Evolutionary conservation across 1,140 invertebrate species (phyloP).

Genomic region (Ceratina japonica): DNA sequence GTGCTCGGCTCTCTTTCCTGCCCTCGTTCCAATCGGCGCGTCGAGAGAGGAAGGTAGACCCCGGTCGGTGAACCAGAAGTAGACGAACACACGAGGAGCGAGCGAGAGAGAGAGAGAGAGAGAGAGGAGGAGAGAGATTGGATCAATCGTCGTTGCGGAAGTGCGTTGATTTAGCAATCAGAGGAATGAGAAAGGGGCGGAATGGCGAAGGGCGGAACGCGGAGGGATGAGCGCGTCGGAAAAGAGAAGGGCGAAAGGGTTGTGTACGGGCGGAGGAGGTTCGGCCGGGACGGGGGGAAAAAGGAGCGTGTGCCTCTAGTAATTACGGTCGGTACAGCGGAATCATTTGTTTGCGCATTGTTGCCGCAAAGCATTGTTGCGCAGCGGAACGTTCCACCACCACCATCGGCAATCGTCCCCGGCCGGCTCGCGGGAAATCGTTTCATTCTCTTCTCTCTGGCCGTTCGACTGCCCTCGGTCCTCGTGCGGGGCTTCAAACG

Average conservation of each 20-base stretch:
- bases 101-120: neutral
- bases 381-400: conserved; percentile 55
- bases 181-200: conserved; percentile 41
- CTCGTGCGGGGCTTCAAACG: conserved; percentile 44
- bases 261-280: neutral
- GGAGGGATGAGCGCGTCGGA: conserved; percentile 15
- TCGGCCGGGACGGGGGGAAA: conserved; percentile 6
- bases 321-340: conserved; percentile 72
- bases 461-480: conserved; percentile 5
- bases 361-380: conserved; percentile 75
- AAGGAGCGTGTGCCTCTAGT: conserved; percentile 60
- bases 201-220: neutral
- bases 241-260: conserved; percentile 12
- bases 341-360: conserved; percentile 76
- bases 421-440: neutral
- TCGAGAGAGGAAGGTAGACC: neutral
- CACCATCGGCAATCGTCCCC: conserved; percentile 36
- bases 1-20: conserved; percentile 34
- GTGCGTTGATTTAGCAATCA: conserved; percentile 73
- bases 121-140: conserved; percentile 7
- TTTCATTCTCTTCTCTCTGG: conserved; percentile 24
- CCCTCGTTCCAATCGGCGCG: conserved; percentile 28
- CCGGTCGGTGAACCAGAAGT: conserved; percentile 5
- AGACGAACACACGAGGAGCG: neutral
- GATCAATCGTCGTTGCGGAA: conserved; percentile 67